A percentile compares a stretch with the other conserved stretches of the same genome.
These are phyloP conservation scores for Tenthredo scrophulariae DNA, from an alignment of 2,888 invertebrate genomes.

Conservation along the genomic window DNA sequence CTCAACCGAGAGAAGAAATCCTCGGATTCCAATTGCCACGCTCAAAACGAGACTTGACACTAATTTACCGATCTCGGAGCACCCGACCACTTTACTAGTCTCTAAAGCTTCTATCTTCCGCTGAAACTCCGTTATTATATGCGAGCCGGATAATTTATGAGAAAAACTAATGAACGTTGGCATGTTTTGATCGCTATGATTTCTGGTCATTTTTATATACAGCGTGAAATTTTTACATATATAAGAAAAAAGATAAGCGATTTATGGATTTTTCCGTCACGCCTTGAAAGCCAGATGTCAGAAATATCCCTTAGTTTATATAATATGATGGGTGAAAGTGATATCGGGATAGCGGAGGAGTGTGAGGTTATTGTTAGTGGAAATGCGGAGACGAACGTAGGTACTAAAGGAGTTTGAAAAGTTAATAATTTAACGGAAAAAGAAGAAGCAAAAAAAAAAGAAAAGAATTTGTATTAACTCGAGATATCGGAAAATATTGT, in stretches of 20 bases:
- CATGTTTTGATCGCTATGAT: not conserved
- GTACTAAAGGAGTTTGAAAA: not conserved
- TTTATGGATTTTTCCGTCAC: slow-evolving; percentile 5
- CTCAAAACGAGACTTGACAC: not conserved
- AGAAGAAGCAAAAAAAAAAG: not conserved
- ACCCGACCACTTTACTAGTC: slow-evolving; percentile 1
- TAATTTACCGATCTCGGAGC: slow-evolving; percentile 1
- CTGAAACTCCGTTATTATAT: not conserved
- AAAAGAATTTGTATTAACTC: not conserved
- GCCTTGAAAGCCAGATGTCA: not conserved
- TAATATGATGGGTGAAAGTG: not conserved
- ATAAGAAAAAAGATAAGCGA: not conserved
- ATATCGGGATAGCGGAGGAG: not conserved
- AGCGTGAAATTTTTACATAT: not conserved
- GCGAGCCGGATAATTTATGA: not conserved
- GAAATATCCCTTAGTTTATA: slow-evolving; percentile 3
- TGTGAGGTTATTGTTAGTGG: not conserved
- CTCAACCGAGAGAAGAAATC: not conserved
- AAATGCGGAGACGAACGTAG: not conserved
- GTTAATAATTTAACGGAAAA: slow-evolving; percentile 1
- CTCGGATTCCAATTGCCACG: not conserved
- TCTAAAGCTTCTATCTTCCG: not conserved
- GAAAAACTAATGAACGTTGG: not conserved
- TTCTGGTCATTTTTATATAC: too few species aligned
- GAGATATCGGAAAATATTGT: not conserved